Evolutionary conservation across 1,140 invertebrate species (phyloP).

Genomic region (Dermatophagoides farinae): DNA sequence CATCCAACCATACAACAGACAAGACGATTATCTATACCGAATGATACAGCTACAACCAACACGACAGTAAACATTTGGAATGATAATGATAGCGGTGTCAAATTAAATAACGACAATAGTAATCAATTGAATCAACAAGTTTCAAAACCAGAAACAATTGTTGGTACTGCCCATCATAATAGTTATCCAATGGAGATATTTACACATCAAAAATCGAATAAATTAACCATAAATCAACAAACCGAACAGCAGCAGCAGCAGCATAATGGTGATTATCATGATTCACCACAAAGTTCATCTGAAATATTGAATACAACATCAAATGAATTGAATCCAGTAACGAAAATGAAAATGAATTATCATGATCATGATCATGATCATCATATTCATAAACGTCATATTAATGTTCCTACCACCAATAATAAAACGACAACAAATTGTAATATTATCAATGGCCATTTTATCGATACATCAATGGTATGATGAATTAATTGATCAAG

Average conservation of each 20-base stretch:
- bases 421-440: not conserved
- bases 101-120: no score
- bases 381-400: not conserved
- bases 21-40: not conserved
- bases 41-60: not conserved
- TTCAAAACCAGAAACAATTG: not conserved
- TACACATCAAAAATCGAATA: not conserved
- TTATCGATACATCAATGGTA: conserved; percentile 1
- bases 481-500: not conserved
- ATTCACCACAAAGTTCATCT: not conserved
- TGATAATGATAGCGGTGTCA: not conserved
- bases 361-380: not conserved
- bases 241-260: no score
- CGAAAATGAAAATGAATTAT: not conserved
- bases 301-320: not conserved
- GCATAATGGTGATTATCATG: not conserved
- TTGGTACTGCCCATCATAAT: not conserved
- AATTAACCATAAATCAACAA: not conserved
- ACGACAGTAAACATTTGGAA: not conserved
- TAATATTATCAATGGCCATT: not conserved
- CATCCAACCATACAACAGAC: not conserved
- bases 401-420: not conserved
- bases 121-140: not conserved
- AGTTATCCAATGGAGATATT: no score
- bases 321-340: not conserved